Percentiles rank a stretch among this genome's conserved stretches.
Conservation (phyloP, 2,888 invertebrate genomes). For the Trissonchulus sp. region DNA sequence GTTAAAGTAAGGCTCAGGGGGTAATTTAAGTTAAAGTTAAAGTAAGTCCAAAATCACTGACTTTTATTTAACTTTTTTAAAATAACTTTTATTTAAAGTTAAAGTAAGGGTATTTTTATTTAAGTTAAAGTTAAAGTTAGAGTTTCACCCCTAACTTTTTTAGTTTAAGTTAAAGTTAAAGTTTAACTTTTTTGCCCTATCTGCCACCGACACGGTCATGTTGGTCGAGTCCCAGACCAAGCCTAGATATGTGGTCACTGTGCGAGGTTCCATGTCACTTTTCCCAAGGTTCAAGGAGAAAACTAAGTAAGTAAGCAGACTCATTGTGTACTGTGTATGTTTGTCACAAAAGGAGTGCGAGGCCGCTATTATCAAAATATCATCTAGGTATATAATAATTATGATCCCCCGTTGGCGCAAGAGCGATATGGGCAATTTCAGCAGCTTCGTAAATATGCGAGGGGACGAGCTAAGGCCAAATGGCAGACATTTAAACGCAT, state of each 20-base stretch:
- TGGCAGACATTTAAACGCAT: neutral
- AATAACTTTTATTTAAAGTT: too few relatives aligned
- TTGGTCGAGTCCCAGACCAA: neutral
- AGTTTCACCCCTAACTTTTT: too few relatives aligned
- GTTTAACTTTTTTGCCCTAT: too few relatives aligned
- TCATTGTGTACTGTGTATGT: neutral
- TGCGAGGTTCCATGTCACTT: neutral
- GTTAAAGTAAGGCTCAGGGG: too few relatives aligned
- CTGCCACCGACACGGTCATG: too few relatives aligned
- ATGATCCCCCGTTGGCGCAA: neutral
- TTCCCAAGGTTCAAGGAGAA: neutral
- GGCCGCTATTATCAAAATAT: neutral
- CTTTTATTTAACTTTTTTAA: too few relatives aligned
- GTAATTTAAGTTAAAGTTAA: too few relatives aligned
- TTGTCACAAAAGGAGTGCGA: neutral
- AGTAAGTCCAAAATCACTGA: too few relatives aligned
- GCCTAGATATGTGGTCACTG: neutral
- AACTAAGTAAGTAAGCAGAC: neutral
- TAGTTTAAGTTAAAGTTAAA: too few relatives aligned
- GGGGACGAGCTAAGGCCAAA: neutral
- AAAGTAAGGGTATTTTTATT: too few relatives aligned
- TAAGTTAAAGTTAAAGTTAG: too few relatives aligned
- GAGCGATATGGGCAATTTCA: neutral
- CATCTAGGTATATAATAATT: neutral
- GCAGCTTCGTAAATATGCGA: neutral